phyloP scores from a whole-genome alignment of 2,888 invertebrate genomes.

The Ectemnius cavifrons region DNA sequence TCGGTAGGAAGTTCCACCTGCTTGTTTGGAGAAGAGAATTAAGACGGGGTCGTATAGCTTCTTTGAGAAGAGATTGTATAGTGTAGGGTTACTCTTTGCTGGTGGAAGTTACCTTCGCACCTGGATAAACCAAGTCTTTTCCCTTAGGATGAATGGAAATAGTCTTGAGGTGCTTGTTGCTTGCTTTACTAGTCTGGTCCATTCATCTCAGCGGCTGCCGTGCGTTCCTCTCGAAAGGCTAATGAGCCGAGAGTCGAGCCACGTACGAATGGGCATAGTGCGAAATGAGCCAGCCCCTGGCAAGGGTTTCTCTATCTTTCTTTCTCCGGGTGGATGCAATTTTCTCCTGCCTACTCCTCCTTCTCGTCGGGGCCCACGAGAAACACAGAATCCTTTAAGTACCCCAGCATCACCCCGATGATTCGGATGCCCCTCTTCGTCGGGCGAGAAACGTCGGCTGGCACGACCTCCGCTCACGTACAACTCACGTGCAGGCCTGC shows the following conservation, averaged over 20 bases:
- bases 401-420: slow-evolving; percentile 32
- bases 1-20: slow-evolving; percentile 20
- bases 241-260: slow-evolving; percentile 50
- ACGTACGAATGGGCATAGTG: slow-evolving; percentile 55
- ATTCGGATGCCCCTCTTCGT: slow-evolving; percentile 34
- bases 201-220: slow-evolving; percentile 34
- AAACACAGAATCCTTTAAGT: slow-evolving; percentile 8
- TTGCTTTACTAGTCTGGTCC: slow-evolving; percentile 15
- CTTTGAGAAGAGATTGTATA: neutral
- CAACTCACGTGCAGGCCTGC: slow-evolving; percentile 71
- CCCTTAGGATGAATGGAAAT: slow-evolving; percentile 48
- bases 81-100: neutral
- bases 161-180: slow-evolving; percentile 33
- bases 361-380: neutral
- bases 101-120: slow-evolving; percentile 10
- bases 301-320: slow-evolving; percentile 39
- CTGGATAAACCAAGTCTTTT: slow-evolving; percentile 20
- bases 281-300: slow-evolving; percentile 60
- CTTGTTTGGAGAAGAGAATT: neutral
- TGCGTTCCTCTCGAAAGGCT: slow-evolving; percentile 21
- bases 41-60: neutral
- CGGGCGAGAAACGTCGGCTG: slow-evolving; percentile 17
- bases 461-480: slow-evolving; percentile 65
- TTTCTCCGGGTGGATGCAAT: slow-evolving; percentile 60
- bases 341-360: slow-evolving; percentile 52